Conservation (phyloP, 23 tunicate genomes). For the Halocynthia roretzi region DNA sequence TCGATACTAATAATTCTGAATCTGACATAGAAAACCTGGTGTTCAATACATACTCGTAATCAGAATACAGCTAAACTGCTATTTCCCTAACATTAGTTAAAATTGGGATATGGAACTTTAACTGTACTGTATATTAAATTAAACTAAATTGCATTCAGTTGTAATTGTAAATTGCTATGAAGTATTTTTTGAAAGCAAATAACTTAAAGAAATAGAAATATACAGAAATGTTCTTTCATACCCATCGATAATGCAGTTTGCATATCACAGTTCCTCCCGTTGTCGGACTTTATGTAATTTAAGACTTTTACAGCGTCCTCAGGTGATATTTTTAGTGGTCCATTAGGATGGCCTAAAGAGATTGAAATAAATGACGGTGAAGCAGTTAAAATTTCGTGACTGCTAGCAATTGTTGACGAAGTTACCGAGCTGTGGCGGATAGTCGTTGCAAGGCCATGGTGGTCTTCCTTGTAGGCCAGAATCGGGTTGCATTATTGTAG, state of each 20-base stretch:
- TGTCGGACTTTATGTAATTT: constrained; percentile 44
- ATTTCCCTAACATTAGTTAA: no score
- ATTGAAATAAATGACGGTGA: neutral
- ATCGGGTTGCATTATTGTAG: constrained; percentile 3
- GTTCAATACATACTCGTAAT: no score
- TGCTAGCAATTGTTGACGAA: neutral
- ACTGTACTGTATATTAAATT: no score
- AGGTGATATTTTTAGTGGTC: constrained; percentile 37
- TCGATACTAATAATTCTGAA: no score
- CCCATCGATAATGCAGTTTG: constrained; percentile 32
- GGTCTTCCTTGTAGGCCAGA: neutral
- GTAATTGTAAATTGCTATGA: no score
- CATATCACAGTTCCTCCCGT: constrained; percentile 14
- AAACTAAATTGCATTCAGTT: no score
- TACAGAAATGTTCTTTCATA: neutral
- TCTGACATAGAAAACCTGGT: no score
- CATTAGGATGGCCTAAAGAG: neutral
- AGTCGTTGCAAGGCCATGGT: neutral
- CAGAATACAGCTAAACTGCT: no score
- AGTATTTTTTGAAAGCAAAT: no score
- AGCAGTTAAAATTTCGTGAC: neutral
- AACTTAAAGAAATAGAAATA: no score
- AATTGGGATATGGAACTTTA: no score
- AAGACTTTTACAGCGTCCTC: constrained; percentile 51
- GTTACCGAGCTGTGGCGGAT: neutral